Percentiles rank a stretch among this genome's conserved stretches.
These are phyloP conservation scores for Ariopsis seemanni DNA, from an alignment of 2,113 vertebrate genomes.

Conservation along the genomic window DNA sequence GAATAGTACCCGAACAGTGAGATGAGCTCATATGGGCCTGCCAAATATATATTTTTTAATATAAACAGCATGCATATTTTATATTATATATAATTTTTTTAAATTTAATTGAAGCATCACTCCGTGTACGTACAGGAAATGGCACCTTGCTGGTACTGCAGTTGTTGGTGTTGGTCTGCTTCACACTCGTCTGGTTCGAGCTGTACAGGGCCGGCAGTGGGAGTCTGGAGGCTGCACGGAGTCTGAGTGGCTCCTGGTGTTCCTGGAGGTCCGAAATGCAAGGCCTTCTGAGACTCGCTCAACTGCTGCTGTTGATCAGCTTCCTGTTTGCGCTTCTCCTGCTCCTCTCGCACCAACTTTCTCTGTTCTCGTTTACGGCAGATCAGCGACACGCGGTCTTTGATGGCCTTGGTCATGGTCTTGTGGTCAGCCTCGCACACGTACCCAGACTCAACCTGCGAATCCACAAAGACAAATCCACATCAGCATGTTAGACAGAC, in stretches of 20 bases:
- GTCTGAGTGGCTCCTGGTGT: conserved; percentile 40
- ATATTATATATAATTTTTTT: too few species aligned
- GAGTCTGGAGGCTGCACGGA: conserved; percentile 60
- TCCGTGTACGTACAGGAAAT: conserved; percentile 80
- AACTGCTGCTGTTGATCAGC: conserved; percentile 72
- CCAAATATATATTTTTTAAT: not conserved
- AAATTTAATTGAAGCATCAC: too few species aligned
- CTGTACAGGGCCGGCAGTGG: conserved; percentile 66
- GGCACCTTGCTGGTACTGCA: conserved; percentile 82
- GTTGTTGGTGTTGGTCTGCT: conserved; percentile 84
- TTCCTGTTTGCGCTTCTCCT: conserved; percentile 88
- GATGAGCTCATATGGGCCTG: not conserved
- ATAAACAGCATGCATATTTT: too few species aligned
- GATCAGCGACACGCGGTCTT: conserved; percentile 96
- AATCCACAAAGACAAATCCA: not conserved
- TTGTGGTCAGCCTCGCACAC: conserved; percentile 98
- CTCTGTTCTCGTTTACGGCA: conserved; percentile 91
- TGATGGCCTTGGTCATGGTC: conserved; percentile 99
- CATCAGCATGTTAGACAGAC: too few species aligned
- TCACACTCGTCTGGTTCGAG: conserved; percentile 88
- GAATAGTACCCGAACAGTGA: not conserved
- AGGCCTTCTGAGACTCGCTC: conserved; percentile 70
- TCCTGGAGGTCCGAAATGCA: conserved; percentile 52
- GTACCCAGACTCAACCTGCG: conserved; percentile 95
- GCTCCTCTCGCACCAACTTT: conserved; percentile 89